Evolutionary conservation across 2,888 invertebrate genomes (phyloP).

Genomic region (Epicampocera succincta): DNA sequence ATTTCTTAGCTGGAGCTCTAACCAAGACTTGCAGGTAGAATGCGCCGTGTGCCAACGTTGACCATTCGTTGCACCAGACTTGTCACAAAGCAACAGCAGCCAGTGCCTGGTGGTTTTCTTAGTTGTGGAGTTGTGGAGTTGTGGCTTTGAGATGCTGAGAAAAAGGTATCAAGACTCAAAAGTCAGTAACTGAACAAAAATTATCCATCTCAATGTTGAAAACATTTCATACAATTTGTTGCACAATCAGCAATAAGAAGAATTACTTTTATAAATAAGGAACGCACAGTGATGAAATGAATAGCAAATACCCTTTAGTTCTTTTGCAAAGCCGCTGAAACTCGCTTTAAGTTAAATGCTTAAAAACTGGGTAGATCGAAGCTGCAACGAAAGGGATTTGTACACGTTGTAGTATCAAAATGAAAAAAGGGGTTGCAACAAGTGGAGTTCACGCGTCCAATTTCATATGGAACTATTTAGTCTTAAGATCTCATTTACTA

Average conservation of each 20-base stretch:
- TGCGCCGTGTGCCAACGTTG: not conserved
- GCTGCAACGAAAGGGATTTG: no score
- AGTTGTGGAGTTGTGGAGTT: not conserved
- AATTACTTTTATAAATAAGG: conserved; percentile 32
- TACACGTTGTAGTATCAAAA: no score
- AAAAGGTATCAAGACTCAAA: conserved; percentile 38
- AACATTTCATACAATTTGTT: conserved; percentile 59
- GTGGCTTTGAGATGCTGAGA: not conserved
- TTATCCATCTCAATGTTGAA: conserved; percentile 38
- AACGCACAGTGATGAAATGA: conserved; percentile 14
- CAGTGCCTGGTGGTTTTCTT: not conserved
- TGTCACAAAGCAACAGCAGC: conserved; percentile 25
- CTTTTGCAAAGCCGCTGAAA: not conserved
- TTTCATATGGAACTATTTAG: no score
- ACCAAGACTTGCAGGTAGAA: not conserved
- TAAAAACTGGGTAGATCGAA: no score
- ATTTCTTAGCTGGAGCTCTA: conserved; percentile 29
- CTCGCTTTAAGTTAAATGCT: not conserved
- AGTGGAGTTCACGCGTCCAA: no score
- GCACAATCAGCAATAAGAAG: conserved; percentile 37
- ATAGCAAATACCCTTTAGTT: conserved; percentile 5
- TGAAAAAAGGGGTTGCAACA: no score
- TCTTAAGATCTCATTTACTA: no score
- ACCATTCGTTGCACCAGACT: conserved; percentile 18
- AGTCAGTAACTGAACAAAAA: not conserved